A percentile compares a stretch with the other conserved stretches of the same genome.
These are phyloP conservation scores for Pachymerium ferrugineum DNA, from an alignment of 2,888 invertebrate genomes.

Conservation along the genomic window DNA sequence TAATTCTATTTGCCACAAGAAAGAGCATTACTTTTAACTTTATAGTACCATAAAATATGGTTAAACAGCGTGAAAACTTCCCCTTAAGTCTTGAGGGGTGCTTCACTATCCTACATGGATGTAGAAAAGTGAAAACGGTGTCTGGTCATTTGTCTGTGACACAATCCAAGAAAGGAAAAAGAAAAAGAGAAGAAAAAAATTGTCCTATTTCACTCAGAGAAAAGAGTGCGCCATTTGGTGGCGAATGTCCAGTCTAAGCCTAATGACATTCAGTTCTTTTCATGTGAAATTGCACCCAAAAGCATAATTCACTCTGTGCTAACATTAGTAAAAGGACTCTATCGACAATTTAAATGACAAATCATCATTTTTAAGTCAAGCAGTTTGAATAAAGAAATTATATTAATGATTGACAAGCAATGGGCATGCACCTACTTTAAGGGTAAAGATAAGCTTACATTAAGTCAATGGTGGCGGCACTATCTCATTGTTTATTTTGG, in stretches of 20 bases:
- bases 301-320: not conserved
- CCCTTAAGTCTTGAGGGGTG: not conserved
- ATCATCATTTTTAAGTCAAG: not conserved
- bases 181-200: not conserved
- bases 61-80: not conserved
- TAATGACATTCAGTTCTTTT: not conserved
- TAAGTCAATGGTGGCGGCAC: not conserved
- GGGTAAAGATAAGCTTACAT: not conserved
- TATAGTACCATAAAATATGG: not conserved
- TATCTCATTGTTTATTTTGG: not conserved
- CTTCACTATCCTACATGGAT: not conserved
- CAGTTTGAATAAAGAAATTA: not conserved
- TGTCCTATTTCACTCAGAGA: too few species aligned
- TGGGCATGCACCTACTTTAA: not conserved
- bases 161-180: not conserved
- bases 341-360: not conserved
- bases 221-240: not conserved
- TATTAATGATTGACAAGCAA: not conserved
- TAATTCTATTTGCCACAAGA: not conserved
- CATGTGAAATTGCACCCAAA: not conserved
- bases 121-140: not conserved
- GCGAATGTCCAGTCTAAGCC: not conserved
- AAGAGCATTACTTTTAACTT: not conserved
- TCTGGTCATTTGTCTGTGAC: not conserved
- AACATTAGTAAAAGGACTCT: not conserved